These are phyloP conservation scores for Noctua fimbriata DNA, from an alignment of 2,888 invertebrate genomes.

Conservation along the genomic window DNA sequence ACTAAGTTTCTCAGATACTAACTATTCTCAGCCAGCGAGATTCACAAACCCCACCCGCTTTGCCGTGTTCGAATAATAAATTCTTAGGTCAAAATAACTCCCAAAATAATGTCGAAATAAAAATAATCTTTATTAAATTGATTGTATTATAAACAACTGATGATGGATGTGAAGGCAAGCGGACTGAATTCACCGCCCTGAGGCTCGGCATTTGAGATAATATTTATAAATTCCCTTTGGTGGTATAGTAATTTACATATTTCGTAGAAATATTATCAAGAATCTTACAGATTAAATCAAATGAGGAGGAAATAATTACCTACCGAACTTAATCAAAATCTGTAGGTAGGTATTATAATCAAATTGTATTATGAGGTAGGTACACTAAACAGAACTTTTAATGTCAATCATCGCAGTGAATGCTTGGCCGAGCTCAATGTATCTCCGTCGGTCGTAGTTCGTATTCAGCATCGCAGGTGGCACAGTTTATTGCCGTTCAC, in stretches of 20 bases:
- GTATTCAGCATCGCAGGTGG: conserved; percentile 39
- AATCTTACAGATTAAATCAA: conserved; percentile 16
- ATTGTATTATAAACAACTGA: conserved; percentile 23
- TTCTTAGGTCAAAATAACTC: conserved; percentile 8
- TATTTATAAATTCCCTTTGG: conserved; percentile 42
- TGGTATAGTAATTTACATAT: conserved; percentile 30
- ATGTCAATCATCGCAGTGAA: conserved; percentile 41
- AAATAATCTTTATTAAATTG: conserved; percentile 29
- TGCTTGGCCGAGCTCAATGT: conserved; percentile 25
- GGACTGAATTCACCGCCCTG: not conserved
- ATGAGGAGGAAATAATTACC: conserved; percentile 17
- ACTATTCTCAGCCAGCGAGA: not conserved
- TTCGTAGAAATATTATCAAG: conserved; percentile 29
- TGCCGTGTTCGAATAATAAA: not conserved
- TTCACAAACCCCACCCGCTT: not conserved
- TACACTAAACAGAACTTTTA: not conserved
- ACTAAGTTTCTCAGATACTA: not conserved
- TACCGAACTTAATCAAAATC: conserved; percentile 4
- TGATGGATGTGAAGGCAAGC: conserved; percentile 41
- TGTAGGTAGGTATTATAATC: conserved; percentile 1
- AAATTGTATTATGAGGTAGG: conserved; percentile 3
- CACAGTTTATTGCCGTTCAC: conserved; percentile 40
- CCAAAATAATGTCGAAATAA: conserved; percentile 20
- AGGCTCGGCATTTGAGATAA: conserved; percentile 38
- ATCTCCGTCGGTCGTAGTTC: conserved; percentile 16